phyloP scores from a whole-genome alignment of 2,113 vertebrate species.

The Forbesichthys agassizii region DNA sequence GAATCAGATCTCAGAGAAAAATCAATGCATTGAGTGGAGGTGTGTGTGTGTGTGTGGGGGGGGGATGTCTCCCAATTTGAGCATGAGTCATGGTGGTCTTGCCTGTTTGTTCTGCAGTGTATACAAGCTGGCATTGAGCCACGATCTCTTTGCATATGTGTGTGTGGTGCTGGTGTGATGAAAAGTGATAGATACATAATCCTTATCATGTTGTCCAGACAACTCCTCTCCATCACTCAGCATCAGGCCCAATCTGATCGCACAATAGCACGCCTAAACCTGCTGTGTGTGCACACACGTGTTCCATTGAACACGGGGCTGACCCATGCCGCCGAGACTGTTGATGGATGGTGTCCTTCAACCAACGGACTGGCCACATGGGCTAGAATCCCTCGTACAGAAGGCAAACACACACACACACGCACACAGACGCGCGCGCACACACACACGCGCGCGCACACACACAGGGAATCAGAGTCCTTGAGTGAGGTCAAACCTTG shows the following conservation, averaged over 20 bases:
- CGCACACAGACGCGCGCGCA: not conserved
- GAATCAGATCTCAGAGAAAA: conserved; percentile 51
- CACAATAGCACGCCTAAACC: not conserved
- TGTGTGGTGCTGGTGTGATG: not conserved
- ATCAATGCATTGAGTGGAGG: conserved; percentile 37
- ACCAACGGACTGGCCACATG: conserved; percentile 5
- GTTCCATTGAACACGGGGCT: not conserved
- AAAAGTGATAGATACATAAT: conserved; percentile 34
- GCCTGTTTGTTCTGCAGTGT: conserved; percentile 36
- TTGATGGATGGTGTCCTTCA: conserved; percentile 62
- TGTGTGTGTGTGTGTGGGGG: not conserved
- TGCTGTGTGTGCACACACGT: not conserved
- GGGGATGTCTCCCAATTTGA: conserved; percentile 15
- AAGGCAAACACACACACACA: not conserved
- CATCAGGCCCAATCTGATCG: not conserved
- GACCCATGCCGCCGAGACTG: conserved; percentile 21
- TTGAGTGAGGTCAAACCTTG: conserved; percentile 22
- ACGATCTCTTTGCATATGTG: conserved; percentile 1
- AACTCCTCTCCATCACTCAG: conserved; percentile 19
- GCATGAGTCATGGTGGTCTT: conserved; percentile 51
- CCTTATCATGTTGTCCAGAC: conserved; percentile 41
- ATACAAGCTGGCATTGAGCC: conserved; percentile 13
- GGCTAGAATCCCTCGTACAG: conserved; percentile 4
- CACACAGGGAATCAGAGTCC: conserved; percentile 23
- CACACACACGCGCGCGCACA: not conserved